phyloP scores from a whole-genome alignment of 2,113 vertebrate genomes.

The Oostethus manadensis region DNA sequence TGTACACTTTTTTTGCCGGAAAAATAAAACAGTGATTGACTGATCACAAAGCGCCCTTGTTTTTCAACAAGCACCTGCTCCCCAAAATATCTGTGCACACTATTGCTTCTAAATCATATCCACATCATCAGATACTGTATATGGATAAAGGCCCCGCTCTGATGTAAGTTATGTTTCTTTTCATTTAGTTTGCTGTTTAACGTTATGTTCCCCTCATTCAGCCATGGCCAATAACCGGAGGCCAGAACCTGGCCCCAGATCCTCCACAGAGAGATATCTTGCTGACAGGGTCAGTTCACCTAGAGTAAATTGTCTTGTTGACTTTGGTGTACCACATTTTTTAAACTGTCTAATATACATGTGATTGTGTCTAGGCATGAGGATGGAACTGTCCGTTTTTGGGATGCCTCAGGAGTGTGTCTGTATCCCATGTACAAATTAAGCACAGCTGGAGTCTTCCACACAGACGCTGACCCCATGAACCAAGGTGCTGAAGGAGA shows the following conservation, averaged over 20 bases:
- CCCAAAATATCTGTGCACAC: too few relatives aligned
- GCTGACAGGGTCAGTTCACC: constrained; percentile 84
- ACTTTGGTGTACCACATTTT: background rate
- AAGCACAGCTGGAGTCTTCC: constrained; percentile 87
- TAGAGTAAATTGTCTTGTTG: background rate
- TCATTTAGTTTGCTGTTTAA: constrained; percentile 16
- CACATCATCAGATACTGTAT: too few relatives aligned
- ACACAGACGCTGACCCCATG: constrained; percentile 87
- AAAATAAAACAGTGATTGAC: too few relatives aligned
- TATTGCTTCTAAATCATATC: too few relatives aligned
- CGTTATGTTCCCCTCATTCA: constrained; percentile 50
- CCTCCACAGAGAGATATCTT: constrained; percentile 93
- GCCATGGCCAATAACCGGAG: constrained; percentile 91
- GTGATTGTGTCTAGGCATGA: constrained; percentile 77
- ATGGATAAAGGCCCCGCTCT: background rate
- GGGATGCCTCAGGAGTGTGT: constrained; percentile 95
- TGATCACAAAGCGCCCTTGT: too few relatives aligned
- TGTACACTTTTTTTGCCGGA: too few relatives aligned
- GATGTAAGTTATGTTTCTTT: background rate
- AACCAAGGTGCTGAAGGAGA: constrained; percentile 84
- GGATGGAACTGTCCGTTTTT: constrained; percentile 92
- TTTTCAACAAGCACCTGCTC: too few relatives aligned
- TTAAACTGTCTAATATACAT: background rate
- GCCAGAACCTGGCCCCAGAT: constrained; percentile 82
- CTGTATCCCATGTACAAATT: constrained; percentile 88